Percentiles rank a stretch among this genome's conserved stretches.
Evolutionary conservation across 2,113 vertebrate genomes (phyloP).

Genomic region (Plectropomus leopardus): DNA sequence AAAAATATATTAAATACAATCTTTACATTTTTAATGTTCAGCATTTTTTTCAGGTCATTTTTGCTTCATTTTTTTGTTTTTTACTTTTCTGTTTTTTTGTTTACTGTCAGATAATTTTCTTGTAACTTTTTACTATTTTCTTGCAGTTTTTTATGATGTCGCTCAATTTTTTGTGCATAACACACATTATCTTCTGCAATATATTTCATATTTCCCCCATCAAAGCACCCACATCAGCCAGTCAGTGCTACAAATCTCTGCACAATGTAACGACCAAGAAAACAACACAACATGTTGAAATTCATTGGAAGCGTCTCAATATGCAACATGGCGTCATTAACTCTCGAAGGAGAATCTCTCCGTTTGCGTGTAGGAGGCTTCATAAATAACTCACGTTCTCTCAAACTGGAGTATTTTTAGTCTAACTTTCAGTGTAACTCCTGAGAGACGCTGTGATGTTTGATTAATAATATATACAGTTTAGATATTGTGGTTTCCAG

Average conservation of each 20-base stretch:
- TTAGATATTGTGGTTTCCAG: background rate
- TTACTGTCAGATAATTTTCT: too few species aligned
- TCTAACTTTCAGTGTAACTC: background rate
- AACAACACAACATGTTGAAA: background rate
- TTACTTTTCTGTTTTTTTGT: too few species aligned
- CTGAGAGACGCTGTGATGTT: background rate
- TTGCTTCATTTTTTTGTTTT: too few species aligned
- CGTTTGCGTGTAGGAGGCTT: slow-evolving; percentile 1
- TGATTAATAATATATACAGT: slow-evolving; percentile 10
- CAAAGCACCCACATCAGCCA: too few species aligned
- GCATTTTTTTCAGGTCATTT: too few species aligned
- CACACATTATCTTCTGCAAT: background rate
- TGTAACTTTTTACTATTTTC: too few species aligned
- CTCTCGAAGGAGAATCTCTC: background rate
- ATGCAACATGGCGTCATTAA: background rate
- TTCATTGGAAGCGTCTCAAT: background rate
- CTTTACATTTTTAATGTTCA: too few species aligned
- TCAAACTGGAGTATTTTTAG: slow-evolving; percentile 41
- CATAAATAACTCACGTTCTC: slow-evolving; percentile 37
- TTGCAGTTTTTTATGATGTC: too few species aligned
- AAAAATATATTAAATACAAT: too few species aligned
- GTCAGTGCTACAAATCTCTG: background rate
- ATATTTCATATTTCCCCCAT: background rate
- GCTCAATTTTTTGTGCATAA: too few species aligned
- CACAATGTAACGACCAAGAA: background rate